Evolutionary conservation across 64 coral and sea anemone genomes (phyloP), one percentile per base, ranked within the genome.

Genomic region (Orbicella faveolata): DNA sequence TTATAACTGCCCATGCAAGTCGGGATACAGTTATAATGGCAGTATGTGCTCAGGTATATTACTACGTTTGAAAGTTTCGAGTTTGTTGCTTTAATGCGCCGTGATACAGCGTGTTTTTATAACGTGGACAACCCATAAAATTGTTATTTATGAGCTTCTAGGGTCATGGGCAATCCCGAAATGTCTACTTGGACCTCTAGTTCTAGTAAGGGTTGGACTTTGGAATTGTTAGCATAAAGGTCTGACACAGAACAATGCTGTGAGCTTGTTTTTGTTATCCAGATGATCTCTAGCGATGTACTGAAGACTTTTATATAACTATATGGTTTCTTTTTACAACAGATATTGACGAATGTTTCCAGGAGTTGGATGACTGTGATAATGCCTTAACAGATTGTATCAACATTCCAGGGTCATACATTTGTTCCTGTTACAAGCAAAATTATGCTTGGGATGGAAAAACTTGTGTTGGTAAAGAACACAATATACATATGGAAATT

Each of bases 361-460:
- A 85, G 25, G 34, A 62, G 26, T 18, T 73, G 34, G 55, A 85
- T 12, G 61, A 68, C 8, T 85, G 82, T 68, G 23, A 61, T 48
- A 19, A 79, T 11, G 21, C 35, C 0, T 11, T 30, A 69, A 73
- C 62, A 41, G 30, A 66, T 1, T 85, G 82, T 85, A 54, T 85
- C 4, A 85, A 68, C 63, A 17, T 16, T 18, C 55, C 82, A 44
- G 82, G 82, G 11, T 85, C 82, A 4, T 85, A 85, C 21, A 55
- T 36, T 20, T 85, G 82, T 54, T 2, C 7, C 12, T 85, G 82
- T 36, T 13, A 39, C n/a, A 30, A 69, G 82, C n/a, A 52, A 79
- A 25, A 55, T 33, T 85, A 33, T n/a, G 23, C 21, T 61, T 66
- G 36, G 21, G 18, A 85, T 69, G 82, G 82, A 25, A 41, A 55